A percentile compares a stretch with the other conserved stretches of the same genome.
Conservation (phyloP, 2,888 invertebrate genomes). For the Pantelozetes paolii region DNA sequence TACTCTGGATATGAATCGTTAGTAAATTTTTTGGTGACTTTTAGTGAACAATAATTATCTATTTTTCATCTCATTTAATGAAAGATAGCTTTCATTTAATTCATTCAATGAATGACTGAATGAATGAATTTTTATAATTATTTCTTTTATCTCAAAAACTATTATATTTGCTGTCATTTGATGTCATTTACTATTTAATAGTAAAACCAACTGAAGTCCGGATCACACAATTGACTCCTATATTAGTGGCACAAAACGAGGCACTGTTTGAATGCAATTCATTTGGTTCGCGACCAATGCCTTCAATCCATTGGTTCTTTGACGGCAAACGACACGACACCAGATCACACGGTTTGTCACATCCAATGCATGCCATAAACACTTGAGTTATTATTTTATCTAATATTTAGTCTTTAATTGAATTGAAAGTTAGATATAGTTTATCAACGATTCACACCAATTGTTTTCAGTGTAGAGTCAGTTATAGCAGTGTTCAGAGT, state of each 20-base stretch:
- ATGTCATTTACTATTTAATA: slow-evolving; percentile 5
- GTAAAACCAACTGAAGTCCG: slow-evolving; percentile 44
- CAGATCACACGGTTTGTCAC: slow-evolving; percentile 37
- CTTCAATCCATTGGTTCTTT: slow-evolving; percentile 59
- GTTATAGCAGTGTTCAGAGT: neutral
- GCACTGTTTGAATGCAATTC: slow-evolving; percentile 78
- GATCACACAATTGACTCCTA: slow-evolving; percentile 60
- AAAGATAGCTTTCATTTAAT: neutral
- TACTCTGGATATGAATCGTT: slow-evolving; percentile 77
- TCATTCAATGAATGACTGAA: neutral
- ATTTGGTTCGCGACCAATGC: slow-evolving; percentile 76
- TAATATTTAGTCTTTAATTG: neutral
- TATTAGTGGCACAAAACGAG: slow-evolving; percentile 73
- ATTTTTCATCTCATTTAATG: neutral
- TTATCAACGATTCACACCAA: no score
- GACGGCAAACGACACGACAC: slow-evolving; percentile 43
- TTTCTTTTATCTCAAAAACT: neutral
- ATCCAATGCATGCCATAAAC: neutral
- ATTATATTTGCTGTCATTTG: neutral
- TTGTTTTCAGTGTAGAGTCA: no score
- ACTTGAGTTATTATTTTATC: neutral
- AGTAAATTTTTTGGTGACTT: slow-evolving; percentile 54
- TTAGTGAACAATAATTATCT: neutral
- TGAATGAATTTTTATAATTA: neutral
- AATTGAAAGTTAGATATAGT: no score